Conservation (phyloP, 2,888 invertebrate species). For the Amorpha juglandis region DNA sequence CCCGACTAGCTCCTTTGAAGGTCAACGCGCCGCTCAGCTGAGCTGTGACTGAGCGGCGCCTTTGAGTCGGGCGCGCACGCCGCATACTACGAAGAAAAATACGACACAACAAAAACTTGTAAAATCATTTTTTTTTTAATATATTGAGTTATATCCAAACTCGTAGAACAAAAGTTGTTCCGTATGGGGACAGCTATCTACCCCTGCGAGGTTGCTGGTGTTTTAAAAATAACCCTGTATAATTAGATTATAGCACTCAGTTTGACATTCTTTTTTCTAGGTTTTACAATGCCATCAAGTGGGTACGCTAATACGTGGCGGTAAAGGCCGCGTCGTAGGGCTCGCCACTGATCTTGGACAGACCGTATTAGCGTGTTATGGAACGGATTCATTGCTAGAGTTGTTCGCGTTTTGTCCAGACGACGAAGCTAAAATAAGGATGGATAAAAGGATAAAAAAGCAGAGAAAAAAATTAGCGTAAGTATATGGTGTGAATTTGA, state of each 20-base stretch:
- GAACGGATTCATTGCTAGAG: conserved; percentile 92
- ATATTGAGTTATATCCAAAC: too few species aligned
- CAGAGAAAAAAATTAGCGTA: conserved; percentile 85
- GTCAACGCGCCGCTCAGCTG: too few species aligned
- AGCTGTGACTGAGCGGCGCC: too few species aligned
- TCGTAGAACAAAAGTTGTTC: too few species aligned
- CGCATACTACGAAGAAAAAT: too few species aligned
- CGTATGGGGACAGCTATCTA: too few species aligned
- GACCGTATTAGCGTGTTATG: conserved; percentile 91
- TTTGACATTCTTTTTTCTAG: conserved; percentile 45
- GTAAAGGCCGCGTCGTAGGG: conserved; percentile 91
- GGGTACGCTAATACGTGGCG: conserved; percentile 91
- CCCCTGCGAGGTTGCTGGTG: too few species aligned
- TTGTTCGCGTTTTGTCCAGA: conserved; percentile 91
- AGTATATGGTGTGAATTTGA: conserved; percentile 39
- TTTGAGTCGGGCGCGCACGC: too few species aligned
- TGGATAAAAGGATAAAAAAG: conserved; percentile 92
- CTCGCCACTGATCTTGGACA: conserved; percentile 89
- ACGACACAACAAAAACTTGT: too few species aligned
- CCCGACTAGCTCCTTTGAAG: too few species aligned
- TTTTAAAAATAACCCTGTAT: too few species aligned
- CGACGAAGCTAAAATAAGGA: conserved; percentile 88
- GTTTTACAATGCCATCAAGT: conserved; percentile 89
- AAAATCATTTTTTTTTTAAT: too few species aligned
- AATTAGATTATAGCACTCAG: background rate